phyloP scores from a whole-genome alignment of 2,888 invertebrate genomes.

The Ormyrus pomaceus region DNA sequence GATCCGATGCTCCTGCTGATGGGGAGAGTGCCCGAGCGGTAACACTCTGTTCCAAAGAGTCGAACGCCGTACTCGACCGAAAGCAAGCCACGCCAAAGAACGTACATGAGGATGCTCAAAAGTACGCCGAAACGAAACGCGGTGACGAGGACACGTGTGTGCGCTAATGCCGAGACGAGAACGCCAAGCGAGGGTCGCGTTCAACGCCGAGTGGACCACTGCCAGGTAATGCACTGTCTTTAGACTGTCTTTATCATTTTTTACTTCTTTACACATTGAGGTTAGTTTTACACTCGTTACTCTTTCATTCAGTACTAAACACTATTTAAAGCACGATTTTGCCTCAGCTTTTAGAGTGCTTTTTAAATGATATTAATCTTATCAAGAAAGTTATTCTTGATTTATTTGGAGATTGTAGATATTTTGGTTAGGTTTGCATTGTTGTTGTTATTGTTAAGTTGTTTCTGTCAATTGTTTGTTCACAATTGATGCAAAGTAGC shows the following conservation, averaged over 20 bases:
- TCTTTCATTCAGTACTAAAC: background rate
- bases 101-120: conserved; percentile 47
- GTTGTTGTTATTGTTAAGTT: background rate
- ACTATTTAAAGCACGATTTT: background rate
- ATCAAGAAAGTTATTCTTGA: background rate
- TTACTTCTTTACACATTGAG: too few relatives aligned
- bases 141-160: conserved; percentile 50
- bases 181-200: conserved; percentile 17
- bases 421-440: conserved; percentile 33
- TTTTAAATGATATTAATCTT: too few relatives aligned
- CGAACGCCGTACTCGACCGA: too few relatives aligned
- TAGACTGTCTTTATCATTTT: background rate
- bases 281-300: background rate
- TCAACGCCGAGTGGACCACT: conserved; percentile 15
- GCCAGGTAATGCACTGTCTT: conserved; percentile 33
- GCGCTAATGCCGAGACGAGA: conserved; percentile 30
- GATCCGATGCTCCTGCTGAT: background rate
- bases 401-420: background rate
- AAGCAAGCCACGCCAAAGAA: background rate
- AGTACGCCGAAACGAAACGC: conserved; percentile 30
- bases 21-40: background rate
- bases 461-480: background rate
- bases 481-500: too few relatives aligned
- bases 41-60: too few relatives aligned
- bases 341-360: too few relatives aligned